Evolutionary conservation across 1,140 invertebrate genomes (phyloP).

Genomic region (Papilio glaucus): DNA sequence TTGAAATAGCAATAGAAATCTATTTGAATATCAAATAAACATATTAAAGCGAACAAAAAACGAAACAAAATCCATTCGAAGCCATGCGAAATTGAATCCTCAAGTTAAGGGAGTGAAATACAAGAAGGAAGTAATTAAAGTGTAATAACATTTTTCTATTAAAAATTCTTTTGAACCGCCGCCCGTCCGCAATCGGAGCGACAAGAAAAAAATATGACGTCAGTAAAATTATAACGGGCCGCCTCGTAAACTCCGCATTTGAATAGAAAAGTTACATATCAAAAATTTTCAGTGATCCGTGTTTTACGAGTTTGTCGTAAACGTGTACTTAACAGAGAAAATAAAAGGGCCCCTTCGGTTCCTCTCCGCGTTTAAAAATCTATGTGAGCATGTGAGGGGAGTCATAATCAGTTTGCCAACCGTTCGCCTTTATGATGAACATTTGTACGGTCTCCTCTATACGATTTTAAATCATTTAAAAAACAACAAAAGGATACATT

Average conservation of each 20-base stretch:
- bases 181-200: conserved; percentile 67
- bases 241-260: conserved; percentile 79
- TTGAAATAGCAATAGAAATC: conserved; percentile 33
- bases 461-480: conserved; percentile 9
- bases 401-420: conserved; percentile 66
- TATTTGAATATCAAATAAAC: conserved; percentile 39
- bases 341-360: conserved; percentile 72
- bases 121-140: conserved; percentile 80
- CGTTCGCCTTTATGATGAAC: conserved; percentile 44
- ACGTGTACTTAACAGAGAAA: conserved; percentile 79
- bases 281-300: conserved; percentile 83
- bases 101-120: conserved; percentile 62
- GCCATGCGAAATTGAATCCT: conserved; percentile 61
- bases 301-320: conserved; percentile 82
- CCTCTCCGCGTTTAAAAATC: conserved; percentile 73
- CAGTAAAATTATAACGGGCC: conserved; percentile 80
- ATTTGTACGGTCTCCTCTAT: conserved; percentile 42
- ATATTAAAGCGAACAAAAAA: conserved; percentile 55
- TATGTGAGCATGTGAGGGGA: conserved; percentile 71
- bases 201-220: conserved; percentile 74
- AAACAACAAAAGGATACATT: neutral
- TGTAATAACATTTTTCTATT: conserved; percentile 75
- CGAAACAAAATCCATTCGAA: conserved; percentile 37
- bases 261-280: conserved; percentile 83
- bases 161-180: conserved; percentile 76